These are phyloP conservation scores for Notechis scutatus DNA, from an alignment of 2,113 vertebrate species.

Conservation along the genomic window DNA sequence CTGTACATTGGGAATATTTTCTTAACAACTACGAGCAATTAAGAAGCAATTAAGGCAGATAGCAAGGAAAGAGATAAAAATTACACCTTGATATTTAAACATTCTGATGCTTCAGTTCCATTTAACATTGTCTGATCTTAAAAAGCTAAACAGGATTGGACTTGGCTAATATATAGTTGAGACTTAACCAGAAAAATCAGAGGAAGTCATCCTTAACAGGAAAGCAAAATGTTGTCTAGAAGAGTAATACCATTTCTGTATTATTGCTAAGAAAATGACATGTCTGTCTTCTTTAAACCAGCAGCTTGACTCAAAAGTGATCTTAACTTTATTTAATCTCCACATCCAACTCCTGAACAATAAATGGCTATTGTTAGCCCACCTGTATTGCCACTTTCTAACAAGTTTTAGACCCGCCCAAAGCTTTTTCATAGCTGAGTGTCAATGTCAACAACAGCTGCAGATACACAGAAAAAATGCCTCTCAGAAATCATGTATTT, in stretches of 20 bases:
- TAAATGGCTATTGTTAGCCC: neutral
- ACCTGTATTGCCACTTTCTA: neutral
- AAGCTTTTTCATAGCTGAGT: neutral
- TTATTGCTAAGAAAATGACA: neutral
- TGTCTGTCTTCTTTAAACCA: neutral
- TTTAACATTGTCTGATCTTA: neutral
- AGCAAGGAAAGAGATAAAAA: neutral
- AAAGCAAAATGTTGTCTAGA: neutral
- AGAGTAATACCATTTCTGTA: neutral
- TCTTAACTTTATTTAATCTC: neutral
- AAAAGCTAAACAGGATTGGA: neutral
- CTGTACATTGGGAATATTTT: neutral
- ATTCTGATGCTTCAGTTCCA: neutral
- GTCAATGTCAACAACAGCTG: neutral
- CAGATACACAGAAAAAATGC: neutral
- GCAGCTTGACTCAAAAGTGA: neutral
- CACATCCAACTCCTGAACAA: neutral
- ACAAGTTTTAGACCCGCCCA: neutral
- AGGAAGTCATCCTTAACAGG: neutral
- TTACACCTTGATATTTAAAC: neutral
- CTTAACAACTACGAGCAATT: neutral
- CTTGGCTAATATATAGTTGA: neutral
- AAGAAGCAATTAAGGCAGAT: neutral
- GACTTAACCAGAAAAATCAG: neutral
- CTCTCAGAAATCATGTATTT: slow-evolving; percentile 42